These are phyloP conservation scores for Choreutis nemorana DNA, from an alignment of 2,888 invertebrate species.

Conservation along the genomic window DNA sequence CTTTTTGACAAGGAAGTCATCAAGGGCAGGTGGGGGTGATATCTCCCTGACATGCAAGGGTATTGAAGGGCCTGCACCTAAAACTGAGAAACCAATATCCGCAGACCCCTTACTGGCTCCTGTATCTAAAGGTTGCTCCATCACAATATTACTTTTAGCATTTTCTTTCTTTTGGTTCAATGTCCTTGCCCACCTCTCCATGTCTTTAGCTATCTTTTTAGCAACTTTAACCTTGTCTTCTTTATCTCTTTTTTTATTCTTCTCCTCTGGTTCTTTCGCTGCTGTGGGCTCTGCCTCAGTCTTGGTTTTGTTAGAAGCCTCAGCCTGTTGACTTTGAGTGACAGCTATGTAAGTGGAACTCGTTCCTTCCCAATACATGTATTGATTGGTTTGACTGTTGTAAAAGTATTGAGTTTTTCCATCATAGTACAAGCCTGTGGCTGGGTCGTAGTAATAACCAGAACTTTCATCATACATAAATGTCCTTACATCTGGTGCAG, in stretches of 20 bases:
- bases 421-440: constrained; percentile 95
- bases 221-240: constrained; percentile 97
- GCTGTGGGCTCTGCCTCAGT: constrained; percentile 36
- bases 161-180: constrained; percentile 94
- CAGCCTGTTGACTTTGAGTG: constrained; percentile 37
- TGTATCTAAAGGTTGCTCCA: constrained; percentile 50
- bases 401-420: constrained; percentile 96
- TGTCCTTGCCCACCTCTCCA: constrained; percentile 92
- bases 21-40: constrained; percentile 35
- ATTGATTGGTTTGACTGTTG: constrained; percentile 89
- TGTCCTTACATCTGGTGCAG: constrained; percentile 86
- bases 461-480: constrained; percentile 95
- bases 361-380: constrained; percentile 93
- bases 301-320: constrained; percentile 30
- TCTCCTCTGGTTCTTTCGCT: constrained; percentile 54
- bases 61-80: constrained; percentile 73
- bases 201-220: constrained; percentile 94
- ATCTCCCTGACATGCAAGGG: constrained; percentile 40
- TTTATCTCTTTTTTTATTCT: constrained; percentile 77
- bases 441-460: constrained; percentile 95
- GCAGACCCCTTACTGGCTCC: constrained; percentile 77
- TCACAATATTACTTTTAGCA: constrained; percentile 47
- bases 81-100: constrained; percentile 91
- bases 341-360: constrained; percentile 70
- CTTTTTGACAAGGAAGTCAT: constrained; percentile 47